A percentile compares a stretch with the other conserved stretches of the same genome.
Evolutionary conservation across 1,140 invertebrate species (phyloP).

Genomic region (Aphelenchoides avenae): DNA sequence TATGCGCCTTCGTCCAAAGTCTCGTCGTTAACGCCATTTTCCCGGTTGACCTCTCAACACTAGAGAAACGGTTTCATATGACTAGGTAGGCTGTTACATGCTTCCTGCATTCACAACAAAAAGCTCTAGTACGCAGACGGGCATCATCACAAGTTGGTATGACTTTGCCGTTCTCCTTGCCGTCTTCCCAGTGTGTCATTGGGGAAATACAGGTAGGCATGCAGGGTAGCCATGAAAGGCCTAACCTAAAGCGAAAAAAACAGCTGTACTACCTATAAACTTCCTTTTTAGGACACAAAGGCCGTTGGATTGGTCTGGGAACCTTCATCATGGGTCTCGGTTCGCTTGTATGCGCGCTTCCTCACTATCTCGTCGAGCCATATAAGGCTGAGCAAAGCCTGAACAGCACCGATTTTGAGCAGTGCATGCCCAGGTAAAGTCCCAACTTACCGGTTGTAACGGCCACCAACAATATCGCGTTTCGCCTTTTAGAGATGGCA

Average conservation of each 20-base stretch:
- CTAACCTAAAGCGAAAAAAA: conserved; percentile 1
- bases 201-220: conserved; percentile 50
- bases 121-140: conserved; percentile 57
- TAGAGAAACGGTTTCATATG: conserved; percentile 58
- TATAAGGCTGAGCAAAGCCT: conserved; percentile 23
- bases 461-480: not conserved
- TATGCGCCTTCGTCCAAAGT: conserved; percentile 53
- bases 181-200: conserved; percentile 59
- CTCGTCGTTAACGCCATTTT: conserved; percentile 58
- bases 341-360: conserved; percentile 55
- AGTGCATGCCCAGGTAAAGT: conserved; percentile 40
- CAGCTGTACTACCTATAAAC: no score
- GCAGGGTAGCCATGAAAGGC: not conserved
- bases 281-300: conserved; percentile 52
- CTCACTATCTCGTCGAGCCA: conserved; percentile 50
- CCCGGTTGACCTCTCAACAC: conserved; percentile 57
- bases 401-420: conserved; percentile 49
- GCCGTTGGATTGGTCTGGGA: conserved; percentile 56
- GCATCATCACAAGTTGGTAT: conserved; percentile 59
- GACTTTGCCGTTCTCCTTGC: conserved; percentile 57
- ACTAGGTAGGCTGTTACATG: conserved; percentile 41
- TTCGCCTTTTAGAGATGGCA: conserved; percentile 38
- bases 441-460: no score
- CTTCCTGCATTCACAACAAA: conserved; percentile 3
- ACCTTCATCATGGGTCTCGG: conserved; percentile 56